A percentile compares a stretch with the other conserved stretches of the same genome.
phyloP scores from a whole-genome alignment of 1,140 invertebrate genomes.

The Aporrectodea caliginosa region DNA sequence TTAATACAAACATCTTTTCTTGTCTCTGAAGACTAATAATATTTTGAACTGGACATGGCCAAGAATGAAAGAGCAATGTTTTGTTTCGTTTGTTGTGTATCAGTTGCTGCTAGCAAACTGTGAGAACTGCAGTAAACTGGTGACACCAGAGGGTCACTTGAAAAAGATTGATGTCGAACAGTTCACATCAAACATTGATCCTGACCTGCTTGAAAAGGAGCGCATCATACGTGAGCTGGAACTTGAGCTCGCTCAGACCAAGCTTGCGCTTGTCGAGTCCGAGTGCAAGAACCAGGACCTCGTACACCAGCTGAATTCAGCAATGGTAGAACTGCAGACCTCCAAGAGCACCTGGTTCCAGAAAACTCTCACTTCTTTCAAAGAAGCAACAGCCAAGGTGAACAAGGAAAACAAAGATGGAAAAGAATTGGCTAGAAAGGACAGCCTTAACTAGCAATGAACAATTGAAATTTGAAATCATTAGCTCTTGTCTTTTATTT shows the following conservation, averaged over 20 bases:
- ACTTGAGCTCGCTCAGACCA: conserved; percentile 90
- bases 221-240: conserved; percentile 80
- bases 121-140: conserved; percentile 47
- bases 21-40: no score
- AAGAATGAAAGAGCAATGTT: no score
- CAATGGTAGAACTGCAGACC: conserved; percentile 74
- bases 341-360: conserved; percentile 78
- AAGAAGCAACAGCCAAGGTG: conserved; percentile 59
- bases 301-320: conserved; percentile 82
- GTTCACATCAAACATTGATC: conserved; percentile 41
- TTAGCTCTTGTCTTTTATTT: no score
- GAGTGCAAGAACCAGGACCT: conserved; percentile 88
- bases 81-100: neutral
- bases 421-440: neutral
- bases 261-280: conserved; percentile 91
- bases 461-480: no score
- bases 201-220: conserved; percentile 41
- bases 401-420: conserved; percentile 35
- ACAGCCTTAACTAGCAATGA: neutral
- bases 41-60: no score
- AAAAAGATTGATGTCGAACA: conserved; percentile 38
- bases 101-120: conserved; percentile 46
- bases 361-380: conserved; percentile 74
- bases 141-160: conserved; percentile 44
- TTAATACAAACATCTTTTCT: no score